Percentiles rank a stretch among this genome's conserved stretches.
Conservation (phyloP, 2,888 invertebrate species). For the Hydraecia micacea region DNA sequence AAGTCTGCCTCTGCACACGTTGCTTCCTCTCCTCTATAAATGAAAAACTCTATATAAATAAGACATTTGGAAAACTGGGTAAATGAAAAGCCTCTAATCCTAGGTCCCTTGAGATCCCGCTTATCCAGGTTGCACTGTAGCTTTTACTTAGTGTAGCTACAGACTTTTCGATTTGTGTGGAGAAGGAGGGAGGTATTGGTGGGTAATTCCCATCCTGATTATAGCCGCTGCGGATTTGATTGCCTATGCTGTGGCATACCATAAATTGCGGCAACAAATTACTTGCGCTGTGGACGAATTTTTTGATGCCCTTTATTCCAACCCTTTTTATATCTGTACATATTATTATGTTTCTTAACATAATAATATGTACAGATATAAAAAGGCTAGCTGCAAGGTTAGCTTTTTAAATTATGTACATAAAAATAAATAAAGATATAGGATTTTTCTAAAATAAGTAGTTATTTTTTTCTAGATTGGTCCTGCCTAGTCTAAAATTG, state of each 20-base stretch:
- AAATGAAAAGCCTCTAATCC: too few relatives aligned
- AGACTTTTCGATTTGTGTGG: background rate
- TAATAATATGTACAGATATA: too few relatives aligned
- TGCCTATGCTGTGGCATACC: too few relatives aligned
- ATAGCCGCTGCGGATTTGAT: background rate
- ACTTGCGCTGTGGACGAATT: too few relatives aligned
- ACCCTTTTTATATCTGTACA: too few relatives aligned
- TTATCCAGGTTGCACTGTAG: background rate
- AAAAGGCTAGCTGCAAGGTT: too few relatives aligned
- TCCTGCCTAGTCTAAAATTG: background rate
- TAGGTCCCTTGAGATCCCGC: too few relatives aligned
- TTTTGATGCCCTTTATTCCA: too few relatives aligned
- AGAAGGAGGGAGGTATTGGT: background rate
- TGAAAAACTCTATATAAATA: too few relatives aligned
- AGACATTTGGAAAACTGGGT: too few relatives aligned
- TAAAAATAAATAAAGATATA: background rate
- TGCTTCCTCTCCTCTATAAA: background rate
- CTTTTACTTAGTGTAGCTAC: background rate
- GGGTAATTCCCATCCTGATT: background rate
- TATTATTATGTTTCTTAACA: too few relatives aligned
- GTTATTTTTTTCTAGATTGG: background rate
- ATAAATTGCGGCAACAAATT: background rate
- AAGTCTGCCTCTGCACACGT: background rate
- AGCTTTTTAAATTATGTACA: too few relatives aligned
- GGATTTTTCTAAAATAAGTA: background rate